Evolutionary conservation across 2,113 vertebrate genomes (phyloP), one percentile per base, ranked within the genome.

Genomic region (Calyptomena viridis): DNA sequence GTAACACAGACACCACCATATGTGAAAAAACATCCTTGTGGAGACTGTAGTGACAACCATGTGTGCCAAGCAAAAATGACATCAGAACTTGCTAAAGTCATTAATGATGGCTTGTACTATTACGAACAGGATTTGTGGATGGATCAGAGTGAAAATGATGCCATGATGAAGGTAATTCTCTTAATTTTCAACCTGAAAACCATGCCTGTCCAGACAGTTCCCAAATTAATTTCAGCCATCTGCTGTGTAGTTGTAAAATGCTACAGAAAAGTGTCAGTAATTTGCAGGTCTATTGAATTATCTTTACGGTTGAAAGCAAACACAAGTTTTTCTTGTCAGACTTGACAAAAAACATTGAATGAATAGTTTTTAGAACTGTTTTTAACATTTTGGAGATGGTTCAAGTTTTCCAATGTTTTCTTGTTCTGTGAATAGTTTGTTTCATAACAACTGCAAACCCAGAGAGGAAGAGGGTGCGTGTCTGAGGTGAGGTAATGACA

Each of bases 111-210:
- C 42, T 94, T 98, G 24, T 98, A 97, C 89, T 98, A 97, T 77
- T 98, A 98, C 1, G 98, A 98, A 49, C 97, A 98, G 90, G 98
- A 98, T 86, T 88, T 98, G 22, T 98, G 98, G 98, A 97, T 80
- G 89, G 97, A 95, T 76, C 95, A 96, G 75, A 82, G 75, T 89
- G 97, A 97, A 80, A 95, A 93, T 44, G 94, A 96, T 82, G 79
- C 94, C 80, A 25, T 66, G 40, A 58, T 97, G 86, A 98, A 98
- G 98, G 98, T 98, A 98, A 97, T 49, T 63, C 5, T 91, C 78
- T 89, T 55, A 3, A 39, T 49, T 66, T 91, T 76, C 42, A 11
- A 60, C 66, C 23, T 72, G 49, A 76, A 87, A 84, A 28, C 24
- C 5, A 6, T 56, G 39, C 49, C 58, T 71, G 11, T 87, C 18